phyloP scores from a whole-genome alignment of 2,888 invertebrate species.

The Dicranocentrus wangi region DNA sequence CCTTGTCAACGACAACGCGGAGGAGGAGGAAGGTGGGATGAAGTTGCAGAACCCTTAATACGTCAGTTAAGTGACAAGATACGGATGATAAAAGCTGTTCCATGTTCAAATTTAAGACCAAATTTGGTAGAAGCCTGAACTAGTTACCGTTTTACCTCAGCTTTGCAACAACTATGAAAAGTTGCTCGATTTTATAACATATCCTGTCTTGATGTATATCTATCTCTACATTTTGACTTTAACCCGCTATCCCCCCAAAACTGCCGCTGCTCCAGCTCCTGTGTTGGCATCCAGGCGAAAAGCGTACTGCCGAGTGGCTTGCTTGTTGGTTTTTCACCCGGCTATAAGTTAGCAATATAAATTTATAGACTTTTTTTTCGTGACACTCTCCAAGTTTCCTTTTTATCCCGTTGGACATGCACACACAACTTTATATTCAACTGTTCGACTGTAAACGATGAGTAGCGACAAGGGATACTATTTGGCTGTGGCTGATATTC shows the following conservation, averaged over 20 bases:
- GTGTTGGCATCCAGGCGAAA: neutral
- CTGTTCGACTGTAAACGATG: conserved; percentile 24
- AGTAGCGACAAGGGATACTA: no score
- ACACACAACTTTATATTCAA: neutral
- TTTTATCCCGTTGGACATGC: conserved; percentile 7
- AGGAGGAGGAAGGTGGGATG: conserved; percentile 55
- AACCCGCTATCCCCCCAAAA: no score
- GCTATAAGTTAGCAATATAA: conserved; percentile 48
- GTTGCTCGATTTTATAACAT: conserved; percentile 22
- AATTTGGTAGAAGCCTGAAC: conserved; percentile 53
- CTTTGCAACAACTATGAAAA: conserved; percentile 29
- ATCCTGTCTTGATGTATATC: no score
- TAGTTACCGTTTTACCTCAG: conserved; percentile 57
- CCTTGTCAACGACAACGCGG: conserved; percentile 48
- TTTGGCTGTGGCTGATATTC: no score
- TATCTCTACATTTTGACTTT: no score
- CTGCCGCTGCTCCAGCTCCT: no score
- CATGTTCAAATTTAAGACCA: conserved; percentile 71
- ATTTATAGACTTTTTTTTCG: conserved; percentile 45
- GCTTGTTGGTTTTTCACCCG: neutral
- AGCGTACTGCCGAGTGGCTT: neutral
- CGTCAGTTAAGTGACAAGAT: conserved; percentile 67
- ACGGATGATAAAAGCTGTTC: conserved; percentile 73
- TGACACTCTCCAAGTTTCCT: conserved; percentile 11
- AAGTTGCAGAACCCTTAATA: conserved; percentile 65